These are phyloP conservation scores for Melitaea athalia DNA, from an alignment of 2,888 invertebrate genomes.

Conservation along the genomic window DNA sequence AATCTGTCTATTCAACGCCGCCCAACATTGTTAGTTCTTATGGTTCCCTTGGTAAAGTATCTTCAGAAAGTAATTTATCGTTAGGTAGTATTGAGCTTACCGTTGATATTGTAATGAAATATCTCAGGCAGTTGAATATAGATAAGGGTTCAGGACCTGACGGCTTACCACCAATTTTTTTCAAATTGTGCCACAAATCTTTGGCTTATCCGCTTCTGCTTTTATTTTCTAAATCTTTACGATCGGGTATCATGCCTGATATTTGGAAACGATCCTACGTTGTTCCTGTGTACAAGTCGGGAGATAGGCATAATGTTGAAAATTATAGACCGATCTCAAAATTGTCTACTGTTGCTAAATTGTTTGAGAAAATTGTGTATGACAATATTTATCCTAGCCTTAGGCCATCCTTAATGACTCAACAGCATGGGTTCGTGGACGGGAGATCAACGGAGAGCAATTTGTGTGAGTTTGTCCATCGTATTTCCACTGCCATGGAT, in stretches of 20 bases:
- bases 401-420: too few relatives aligned
- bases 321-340: too few relatives aligned
- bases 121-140: conserved; percentile 15
- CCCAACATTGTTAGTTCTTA: background rate
- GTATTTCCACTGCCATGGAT: too few relatives aligned
- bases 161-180: conserved; percentile 23
- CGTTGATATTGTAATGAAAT: background rate
- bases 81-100: background rate
- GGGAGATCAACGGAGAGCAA: too few relatives aligned
- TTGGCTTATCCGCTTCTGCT: conserved; percentile 24
- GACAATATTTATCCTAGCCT: too few relatives aligned
- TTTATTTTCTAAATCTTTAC: conserved; percentile 22
- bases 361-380: too few relatives aligned
- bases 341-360: too few relatives aligned
- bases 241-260: conserved; percentile 16
- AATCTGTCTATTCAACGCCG: background rate
- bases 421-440: too few relatives aligned
- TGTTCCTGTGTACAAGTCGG: too few relatives aligned
- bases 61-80: background rate
- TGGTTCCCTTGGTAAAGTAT: background rate
- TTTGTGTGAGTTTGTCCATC: too few relatives aligned
- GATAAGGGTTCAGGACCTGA: conserved; percentile 28
- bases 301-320: too few relatives aligned
- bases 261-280: conserved; percentile 28
- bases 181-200: conserved; percentile 22